Conservation (phyloP, 2,797 vertebrate genomes). For the Mormyrus hasselquistii region DNA sequence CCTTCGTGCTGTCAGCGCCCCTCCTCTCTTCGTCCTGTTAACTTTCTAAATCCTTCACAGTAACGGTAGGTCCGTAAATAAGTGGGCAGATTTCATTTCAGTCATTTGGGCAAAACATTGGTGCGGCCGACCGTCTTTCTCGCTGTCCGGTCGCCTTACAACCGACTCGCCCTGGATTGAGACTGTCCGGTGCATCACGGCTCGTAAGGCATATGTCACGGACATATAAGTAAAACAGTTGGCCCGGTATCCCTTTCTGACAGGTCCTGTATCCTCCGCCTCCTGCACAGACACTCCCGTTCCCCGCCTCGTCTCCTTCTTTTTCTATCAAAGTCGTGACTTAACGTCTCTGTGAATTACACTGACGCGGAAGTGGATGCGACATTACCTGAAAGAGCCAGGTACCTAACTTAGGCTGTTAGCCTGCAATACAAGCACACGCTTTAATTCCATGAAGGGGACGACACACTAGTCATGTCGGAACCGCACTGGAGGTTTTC, state of each 20-base stretch:
- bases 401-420: neutral
- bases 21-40: neutral
- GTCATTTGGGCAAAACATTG: slow-evolving; percentile 4
- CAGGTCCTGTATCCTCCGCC: neutral
- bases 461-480: slow-evolving; percentile 34
- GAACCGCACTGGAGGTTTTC: slow-evolving; percentile 56
- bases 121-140: slow-evolving; percentile 30
- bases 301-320: neutral
- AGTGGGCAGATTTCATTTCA: slow-evolving; percentile 3
- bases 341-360: slow-evolving; percentile 1
- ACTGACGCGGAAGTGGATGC: neutral
- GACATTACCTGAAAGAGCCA: neutral
- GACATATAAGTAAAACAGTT: slow-evolving; percentile 16
- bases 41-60: slow-evolving; percentile 12
- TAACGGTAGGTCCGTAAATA: slow-evolving; percentile 4
- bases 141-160: slow-evolving; percentile 31
- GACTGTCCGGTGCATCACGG: slow-evolving; percentile 41
- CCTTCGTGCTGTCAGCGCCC: neutral
- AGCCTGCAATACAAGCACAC: neutral
- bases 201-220: slow-evolving; percentile 26
- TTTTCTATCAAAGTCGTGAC: neutral
- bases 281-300: neutral
- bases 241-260: slow-evolving; percentile 10
- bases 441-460: slow-evolving; percentile 8
- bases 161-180: slow-evolving; percentile 39